Evolutionary conservation across 2,888 invertebrate genomes (phyloP).

Genomic region (Mesoligia furuncula): DNA sequence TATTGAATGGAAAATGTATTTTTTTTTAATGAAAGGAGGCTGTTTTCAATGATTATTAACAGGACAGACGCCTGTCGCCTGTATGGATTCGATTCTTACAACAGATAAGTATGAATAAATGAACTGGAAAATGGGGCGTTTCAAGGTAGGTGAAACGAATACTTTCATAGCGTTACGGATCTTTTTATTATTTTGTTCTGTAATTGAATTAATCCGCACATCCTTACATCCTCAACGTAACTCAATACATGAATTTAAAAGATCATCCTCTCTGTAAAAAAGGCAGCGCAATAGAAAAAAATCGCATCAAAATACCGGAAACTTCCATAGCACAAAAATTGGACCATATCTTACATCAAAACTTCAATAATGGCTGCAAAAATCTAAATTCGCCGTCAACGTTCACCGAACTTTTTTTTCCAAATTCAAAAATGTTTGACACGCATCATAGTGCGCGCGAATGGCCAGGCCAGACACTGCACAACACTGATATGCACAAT

Average conservation of each 20-base stretch:
- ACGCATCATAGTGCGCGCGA: constrained; percentile 72
- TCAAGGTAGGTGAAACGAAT: background rate
- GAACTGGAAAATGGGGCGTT: background rate
- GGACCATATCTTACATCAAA: constrained; percentile 8
- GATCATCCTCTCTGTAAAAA: background rate
- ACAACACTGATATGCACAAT: constrained; percentile 85
- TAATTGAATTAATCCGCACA: constrained; percentile 26
- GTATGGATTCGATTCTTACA: constrained; percentile 3
- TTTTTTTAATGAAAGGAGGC: constrained; percentile 25
- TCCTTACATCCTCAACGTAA: constrained; percentile 20
- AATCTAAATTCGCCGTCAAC: constrained; percentile 22
- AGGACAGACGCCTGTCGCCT: background rate
- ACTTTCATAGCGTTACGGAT: background rate
- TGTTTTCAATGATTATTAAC: constrained; percentile 24
- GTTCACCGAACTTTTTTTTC: constrained; percentile 39
- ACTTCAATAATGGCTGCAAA: constrained; percentile 11
- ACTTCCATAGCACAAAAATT: constrained; percentile 29
- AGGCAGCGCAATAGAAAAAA: constrained; percentile 8
- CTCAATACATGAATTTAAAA: constrained; percentile 14
- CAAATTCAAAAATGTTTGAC: constrained; percentile 63
- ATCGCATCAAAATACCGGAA: constrained; percentile 41
- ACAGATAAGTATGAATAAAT: background rate
- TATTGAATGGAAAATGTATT: constrained; percentile 31
- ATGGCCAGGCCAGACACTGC: constrained; percentile 76
- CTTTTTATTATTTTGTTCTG: constrained; percentile 3